phyloP scores from a whole-genome alignment of 2,888 invertebrate genomes.

The Scaeva pyrastri region DNA sequence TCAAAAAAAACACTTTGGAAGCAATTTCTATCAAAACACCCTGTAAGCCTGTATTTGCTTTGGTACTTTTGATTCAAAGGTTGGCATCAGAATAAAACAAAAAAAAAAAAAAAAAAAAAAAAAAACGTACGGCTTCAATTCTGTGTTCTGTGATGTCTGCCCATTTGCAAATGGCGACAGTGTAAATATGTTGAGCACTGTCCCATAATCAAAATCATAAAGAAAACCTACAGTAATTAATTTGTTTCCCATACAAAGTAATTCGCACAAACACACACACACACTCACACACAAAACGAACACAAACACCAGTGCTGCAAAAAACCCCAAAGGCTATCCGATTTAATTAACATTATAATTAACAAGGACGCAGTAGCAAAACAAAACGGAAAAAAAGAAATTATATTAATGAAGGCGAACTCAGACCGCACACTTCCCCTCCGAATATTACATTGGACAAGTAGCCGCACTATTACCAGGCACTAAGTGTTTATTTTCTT shows the following conservation, averaged over 20 bases:
- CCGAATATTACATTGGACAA: slow-evolving; percentile 1
- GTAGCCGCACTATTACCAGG: slow-evolving; percentile 3
- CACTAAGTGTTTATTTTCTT: slow-evolving; percentile 25
- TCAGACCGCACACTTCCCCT: slow-evolving; percentile 23
- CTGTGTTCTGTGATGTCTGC: not conserved
- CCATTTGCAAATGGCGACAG: slow-evolving; percentile 14
- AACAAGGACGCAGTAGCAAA: slow-evolving; percentile 22
- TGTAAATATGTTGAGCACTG: slow-evolving; percentile 21
- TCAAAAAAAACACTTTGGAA: no score
- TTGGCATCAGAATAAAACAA: not conserved
- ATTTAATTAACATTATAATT: slow-evolving; percentile 59
- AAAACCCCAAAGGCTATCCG: slow-evolving; percentile 32
- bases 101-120: not conserved
- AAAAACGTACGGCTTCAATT: not conserved
- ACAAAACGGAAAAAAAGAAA: not conserved
- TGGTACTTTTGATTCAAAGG: not conserved
- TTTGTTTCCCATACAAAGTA: not conserved
- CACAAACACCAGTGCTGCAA: not conserved
- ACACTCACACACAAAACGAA: not conserved
- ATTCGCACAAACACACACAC: not conserved
- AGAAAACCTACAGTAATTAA: slow-evolving; percentile 15
- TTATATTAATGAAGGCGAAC: slow-evolving; percentile 10
- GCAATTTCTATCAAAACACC: no score
- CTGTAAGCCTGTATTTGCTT: not conserved
- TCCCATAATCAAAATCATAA: not conserved